Evolutionary conservation across 2,797 vertebrate species (phyloP).

Genomic region (Paguma larvata): DNA sequence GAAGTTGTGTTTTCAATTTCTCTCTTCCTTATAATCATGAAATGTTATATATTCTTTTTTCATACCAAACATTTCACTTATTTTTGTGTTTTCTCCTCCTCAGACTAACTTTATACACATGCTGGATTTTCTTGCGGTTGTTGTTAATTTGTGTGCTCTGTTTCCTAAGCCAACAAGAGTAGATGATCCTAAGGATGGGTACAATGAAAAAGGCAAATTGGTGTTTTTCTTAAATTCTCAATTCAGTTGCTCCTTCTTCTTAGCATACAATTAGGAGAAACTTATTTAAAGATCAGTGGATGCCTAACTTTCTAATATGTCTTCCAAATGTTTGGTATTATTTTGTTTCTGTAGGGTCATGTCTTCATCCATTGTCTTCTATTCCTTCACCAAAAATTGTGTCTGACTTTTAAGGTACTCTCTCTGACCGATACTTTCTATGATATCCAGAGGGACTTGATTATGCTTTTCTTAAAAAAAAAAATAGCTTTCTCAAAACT

Average conservation of each 20-base stretch:
- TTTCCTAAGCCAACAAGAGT: not conserved
- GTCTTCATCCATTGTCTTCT: not conserved
- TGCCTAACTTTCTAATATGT: not conserved
- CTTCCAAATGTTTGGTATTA: not conserved
- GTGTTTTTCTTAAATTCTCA: not conserved
- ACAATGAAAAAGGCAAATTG: not conserved
- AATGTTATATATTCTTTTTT: not conserved
- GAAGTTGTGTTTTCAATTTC: not conserved
- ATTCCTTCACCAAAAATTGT: not conserved
- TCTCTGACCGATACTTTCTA: not conserved
- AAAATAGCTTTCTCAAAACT: not conserved
- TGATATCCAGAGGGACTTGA: not conserved
- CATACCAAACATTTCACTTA: not conserved
- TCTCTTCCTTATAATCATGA: not conserved
- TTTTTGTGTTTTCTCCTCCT: not conserved
- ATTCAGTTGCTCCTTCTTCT: not conserved
- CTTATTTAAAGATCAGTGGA: not conserved
- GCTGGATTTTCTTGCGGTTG: not conserved
- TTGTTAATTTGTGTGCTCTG: not conserved
- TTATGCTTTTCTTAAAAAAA: not conserved
- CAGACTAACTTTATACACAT: not conserved
- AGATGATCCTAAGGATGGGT: not conserved
- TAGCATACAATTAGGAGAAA: not conserved
- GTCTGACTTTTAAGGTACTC: not conserved
- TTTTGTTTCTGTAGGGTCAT: not conserved